A percentile compares a stretch with the other conserved stretches of the same genome.
Conservation (phyloP, 2,797 vertebrate species). For the Xiphophorus birchmanni region DNA sequence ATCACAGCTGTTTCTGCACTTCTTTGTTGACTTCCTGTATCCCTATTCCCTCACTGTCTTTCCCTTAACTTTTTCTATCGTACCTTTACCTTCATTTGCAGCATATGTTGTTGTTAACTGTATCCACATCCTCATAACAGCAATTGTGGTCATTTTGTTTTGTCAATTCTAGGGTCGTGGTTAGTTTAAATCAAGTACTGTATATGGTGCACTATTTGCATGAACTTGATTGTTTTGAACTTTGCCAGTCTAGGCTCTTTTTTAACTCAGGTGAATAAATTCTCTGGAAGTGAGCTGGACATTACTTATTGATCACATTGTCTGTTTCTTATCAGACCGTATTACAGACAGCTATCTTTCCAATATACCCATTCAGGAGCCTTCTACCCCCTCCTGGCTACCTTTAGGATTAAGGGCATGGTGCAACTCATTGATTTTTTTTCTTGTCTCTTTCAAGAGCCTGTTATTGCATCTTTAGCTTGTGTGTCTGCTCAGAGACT, state of each 20-base stretch:
- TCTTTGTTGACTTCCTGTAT: neutral
- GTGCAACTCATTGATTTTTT: constrained; percentile 71
- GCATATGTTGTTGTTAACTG: neutral
- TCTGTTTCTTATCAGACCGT: constrained; percentile 58
- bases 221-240: constrained; percentile 65
- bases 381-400: constrained; percentile 10
- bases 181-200: constrained; percentile 34
- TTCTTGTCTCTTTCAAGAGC: constrained; percentile 59
- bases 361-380: constrained; percentile 67
- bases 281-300: constrained; percentile 62
- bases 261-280: constrained; percentile 64
- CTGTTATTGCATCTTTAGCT: constrained; percentile 70
- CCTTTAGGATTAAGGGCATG: constrained; percentile 68
- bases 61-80: neutral
- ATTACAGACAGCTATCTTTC: constrained; percentile 61
- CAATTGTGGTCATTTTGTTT: constrained; percentile 18
- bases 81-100: neutral
- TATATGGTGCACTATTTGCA: constrained; percentile 33
- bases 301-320: constrained; percentile 22
- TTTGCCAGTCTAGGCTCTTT: constrained; percentile 59
- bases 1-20: neutral
- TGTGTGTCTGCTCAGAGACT: constrained; percentile 47
- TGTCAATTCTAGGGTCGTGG: constrained; percentile 2
- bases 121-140: neutral
- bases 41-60: neutral